Evolutionary conservation across 1,140 invertebrate species (phyloP).

Genomic region (Zaprionus camerounensis): DNA sequence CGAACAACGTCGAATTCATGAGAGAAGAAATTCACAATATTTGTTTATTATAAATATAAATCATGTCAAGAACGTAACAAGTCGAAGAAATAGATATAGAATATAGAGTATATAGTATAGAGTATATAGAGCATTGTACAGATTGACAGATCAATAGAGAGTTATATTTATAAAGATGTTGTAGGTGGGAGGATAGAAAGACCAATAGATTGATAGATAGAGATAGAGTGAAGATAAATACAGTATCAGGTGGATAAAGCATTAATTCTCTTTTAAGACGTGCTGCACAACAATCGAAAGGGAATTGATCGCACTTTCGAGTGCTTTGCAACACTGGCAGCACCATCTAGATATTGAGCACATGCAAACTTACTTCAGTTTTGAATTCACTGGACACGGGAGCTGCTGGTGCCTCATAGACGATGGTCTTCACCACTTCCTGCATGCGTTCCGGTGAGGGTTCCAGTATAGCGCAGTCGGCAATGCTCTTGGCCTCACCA

Average conservation of each 20-base stretch:
- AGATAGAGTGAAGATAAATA: conserved; percentile 28
- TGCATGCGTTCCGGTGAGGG: conserved; percentile 88
- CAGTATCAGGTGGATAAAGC: conserved; percentile 36
- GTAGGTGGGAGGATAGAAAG: conserved; percentile 15
- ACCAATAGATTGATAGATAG: conserved; percentile 19
- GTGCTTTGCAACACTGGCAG: conserved; percentile 2
- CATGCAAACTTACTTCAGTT: conserved; percentile 84
- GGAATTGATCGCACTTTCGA: background rate
- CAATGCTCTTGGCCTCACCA: conserved; percentile 91
- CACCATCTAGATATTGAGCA: conserved; percentile 74
- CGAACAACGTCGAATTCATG: conserved; percentile 78
- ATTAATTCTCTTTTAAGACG: background rate
- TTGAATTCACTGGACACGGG: conserved; percentile 65
- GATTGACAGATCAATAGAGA: conserved; percentile 29
- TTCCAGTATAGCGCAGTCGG: conserved; percentile 90
- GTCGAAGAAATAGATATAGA: conserved; percentile 39
- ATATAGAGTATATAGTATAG: conserved; percentile 32
- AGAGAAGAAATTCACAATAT: conserved; percentile 80
- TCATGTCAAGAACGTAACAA: conserved; percentile 61
- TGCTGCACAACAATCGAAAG: background rate
- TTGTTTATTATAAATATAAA: conserved; percentile 66
- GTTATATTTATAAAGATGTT: conserved; percentile 21
- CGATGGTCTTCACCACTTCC: conserved; percentile 88
- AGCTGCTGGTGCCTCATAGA: conserved; percentile 85
- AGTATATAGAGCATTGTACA: conserved; percentile 29